Conservation (phyloP, 2,113 vertebrate genomes). For the Oreochromis tanganicae region DNA sequence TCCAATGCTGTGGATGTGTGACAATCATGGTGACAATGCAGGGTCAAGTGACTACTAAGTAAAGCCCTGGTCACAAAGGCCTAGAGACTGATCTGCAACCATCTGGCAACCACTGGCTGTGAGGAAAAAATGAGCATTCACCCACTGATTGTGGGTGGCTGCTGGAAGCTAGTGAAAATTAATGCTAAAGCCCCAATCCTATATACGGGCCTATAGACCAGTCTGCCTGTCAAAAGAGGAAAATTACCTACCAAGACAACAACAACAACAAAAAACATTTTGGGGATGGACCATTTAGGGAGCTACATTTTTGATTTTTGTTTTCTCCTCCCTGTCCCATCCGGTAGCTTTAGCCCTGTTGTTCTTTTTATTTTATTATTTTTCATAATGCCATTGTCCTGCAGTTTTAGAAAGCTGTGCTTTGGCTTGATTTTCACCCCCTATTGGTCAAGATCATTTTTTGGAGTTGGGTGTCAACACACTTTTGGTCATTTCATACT, state of each 20-base stretch:
- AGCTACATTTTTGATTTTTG: neutral
- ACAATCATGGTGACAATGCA: no score
- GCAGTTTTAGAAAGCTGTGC: neutral
- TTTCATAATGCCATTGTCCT: neutral
- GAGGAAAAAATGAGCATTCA: neutral
- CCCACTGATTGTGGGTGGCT: neutral
- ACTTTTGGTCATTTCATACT: neutral
- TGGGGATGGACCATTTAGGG: neutral
- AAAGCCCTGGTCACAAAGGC: neutral
- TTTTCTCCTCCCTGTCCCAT: neutral
- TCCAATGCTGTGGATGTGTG: no score
- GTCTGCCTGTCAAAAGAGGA: neutral
- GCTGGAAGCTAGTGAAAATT: neutral
- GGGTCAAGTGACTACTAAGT: neutral
- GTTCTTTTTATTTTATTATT: neutral
- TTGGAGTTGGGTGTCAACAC: neutral
- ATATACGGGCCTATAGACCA: neutral
- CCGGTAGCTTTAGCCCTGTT: neutral
- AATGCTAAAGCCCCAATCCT: neutral
- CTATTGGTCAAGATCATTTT: neutral
- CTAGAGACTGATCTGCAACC: neutral
- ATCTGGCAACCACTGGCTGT: neutral
- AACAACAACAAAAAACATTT: neutral
- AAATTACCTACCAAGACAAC: neutral
- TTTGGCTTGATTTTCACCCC: neutral